Evolutionary conservation across 2,113 vertebrate species (phyloP), one percentile per base, ranked within the genome.

Genomic region (Cyanoliseus patagonus): DNA sequence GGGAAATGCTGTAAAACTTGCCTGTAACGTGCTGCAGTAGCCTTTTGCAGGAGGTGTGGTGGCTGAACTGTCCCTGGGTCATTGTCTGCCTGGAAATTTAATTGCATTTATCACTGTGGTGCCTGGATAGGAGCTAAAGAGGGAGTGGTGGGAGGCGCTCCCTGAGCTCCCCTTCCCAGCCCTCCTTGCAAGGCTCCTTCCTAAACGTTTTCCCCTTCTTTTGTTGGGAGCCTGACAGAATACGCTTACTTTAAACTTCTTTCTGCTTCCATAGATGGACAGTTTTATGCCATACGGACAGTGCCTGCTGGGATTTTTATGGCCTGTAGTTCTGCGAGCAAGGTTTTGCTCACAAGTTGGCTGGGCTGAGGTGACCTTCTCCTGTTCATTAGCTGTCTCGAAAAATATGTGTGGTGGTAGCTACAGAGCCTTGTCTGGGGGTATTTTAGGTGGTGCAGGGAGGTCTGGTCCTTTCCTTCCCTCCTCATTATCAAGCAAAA

Each of bases 401-500:
- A 95, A 88, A 97, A 96, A 84, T 92, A 76, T 70, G 67, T 72
- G 59, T 10, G 46, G 41, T 90, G 80, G 67, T 80, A 7, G 85
- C 77, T 46, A 23, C 5, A 46, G 83, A 94, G 91, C 92, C 73
- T 66, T 33, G 73, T 46, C 27, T 83, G 80, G 85, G 85, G 90
- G 91, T 95, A 73, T 96, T 95, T 87, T 92, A 89, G 83, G 92
- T 96, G 95, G 83, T 63, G 74, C 9, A 19, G 77, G 83, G 94
- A 96, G 92, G 78, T 92, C 90, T 92, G 96, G 24, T 87, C 79
- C 88, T 80, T 93, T 31, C 93, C 95, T 96, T 87, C 95, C 88
- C 92, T 96, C 96, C 96, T 97, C 96, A 97, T 98, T 95, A 95
- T 74, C 82, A 94, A 97, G 88, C 97, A 97, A 96, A 97, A 97